Conservation (phyloP, 2,113 vertebrate genomes). For the Thamnophis sirtalis region DNA sequence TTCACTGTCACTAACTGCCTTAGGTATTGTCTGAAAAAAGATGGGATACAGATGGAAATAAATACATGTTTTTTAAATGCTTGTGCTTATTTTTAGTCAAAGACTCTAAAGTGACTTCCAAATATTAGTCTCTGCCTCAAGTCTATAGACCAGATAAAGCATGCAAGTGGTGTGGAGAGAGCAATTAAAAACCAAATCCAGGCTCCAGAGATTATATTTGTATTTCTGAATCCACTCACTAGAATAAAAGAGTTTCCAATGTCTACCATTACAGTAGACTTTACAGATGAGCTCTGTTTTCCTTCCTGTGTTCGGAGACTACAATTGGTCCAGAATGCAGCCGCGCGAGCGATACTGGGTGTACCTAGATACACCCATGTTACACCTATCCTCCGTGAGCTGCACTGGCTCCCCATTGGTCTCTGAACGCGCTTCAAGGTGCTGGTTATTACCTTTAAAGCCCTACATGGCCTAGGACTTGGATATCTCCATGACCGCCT, state of each 20-base stretch:
- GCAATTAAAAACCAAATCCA: background rate
- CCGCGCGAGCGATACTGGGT: too few relatives aligned
- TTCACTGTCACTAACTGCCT: background rate
- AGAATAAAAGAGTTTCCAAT: background rate
- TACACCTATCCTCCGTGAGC: too few relatives aligned
- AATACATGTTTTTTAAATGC: background rate
- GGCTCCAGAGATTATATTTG: background rate
- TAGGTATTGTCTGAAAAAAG: background rate
- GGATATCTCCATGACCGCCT: too few relatives aligned
- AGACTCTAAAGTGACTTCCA: background rate
- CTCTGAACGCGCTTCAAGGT: too few relatives aligned
- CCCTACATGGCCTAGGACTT: too few relatives aligned
- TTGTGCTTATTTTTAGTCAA: background rate
- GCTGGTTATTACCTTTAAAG: too few relatives aligned
- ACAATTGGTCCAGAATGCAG: too few relatives aligned
- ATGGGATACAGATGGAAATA: background rate
- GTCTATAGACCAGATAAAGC: background rate
- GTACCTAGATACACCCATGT: too few relatives aligned
- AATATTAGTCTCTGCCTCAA: background rate
- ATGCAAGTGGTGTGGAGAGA: background rate
- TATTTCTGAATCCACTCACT: background rate
- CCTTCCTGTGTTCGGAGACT: too few relatives aligned
- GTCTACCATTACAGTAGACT: background rate
- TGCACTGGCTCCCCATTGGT: too few relatives aligned
- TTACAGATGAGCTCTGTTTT: background rate